phyloP scores from a whole-genome alignment of 2,888 invertebrate species.

The Stegophylla sp. region DNA sequence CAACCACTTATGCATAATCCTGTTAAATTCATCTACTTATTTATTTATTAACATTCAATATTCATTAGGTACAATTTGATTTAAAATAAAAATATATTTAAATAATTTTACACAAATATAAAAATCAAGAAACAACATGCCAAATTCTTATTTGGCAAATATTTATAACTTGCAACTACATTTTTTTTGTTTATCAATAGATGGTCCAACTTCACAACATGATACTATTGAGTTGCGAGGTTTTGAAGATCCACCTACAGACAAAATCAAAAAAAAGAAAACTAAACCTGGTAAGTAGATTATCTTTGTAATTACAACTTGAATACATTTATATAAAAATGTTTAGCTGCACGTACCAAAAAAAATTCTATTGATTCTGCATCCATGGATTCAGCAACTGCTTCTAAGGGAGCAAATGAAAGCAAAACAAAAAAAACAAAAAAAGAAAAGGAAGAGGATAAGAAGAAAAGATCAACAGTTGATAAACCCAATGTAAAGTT shows the following conservation, averaged over 20 bases:
- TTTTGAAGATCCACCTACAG: slow-evolving; percentile 74
- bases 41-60: no score
- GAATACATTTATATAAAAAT: neutral
- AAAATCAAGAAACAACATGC: no score
- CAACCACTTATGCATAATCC: no score
- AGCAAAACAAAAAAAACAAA: slow-evolving; percentile 45
- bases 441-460: slow-evolving; percentile 55
- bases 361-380: slow-evolving; percentile 49
- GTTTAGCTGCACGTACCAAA: slow-evolving; percentile 51
- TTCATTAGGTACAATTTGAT: no score
- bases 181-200: slow-evolving; percentile 68
- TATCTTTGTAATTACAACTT: neutral
- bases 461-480: slow-evolving; percentile 31
- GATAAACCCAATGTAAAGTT: slow-evolving; percentile 36
- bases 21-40: no score
- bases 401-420: slow-evolving; percentile 41
- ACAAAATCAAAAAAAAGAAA: slow-evolving; percentile 47
- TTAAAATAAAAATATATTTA: no score
- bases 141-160: no score
- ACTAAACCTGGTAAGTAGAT: slow-evolving; percentile 33
- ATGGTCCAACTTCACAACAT: slow-evolving; percentile 86
- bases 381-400: slow-evolving; percentile 4
- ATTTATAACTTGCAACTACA: no score
- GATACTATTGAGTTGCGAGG: slow-evolving; percentile 93
- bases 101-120: no score